Conservation (phyloP, 2,113 vertebrate genomes). For the Silurus asotus region DNA sequence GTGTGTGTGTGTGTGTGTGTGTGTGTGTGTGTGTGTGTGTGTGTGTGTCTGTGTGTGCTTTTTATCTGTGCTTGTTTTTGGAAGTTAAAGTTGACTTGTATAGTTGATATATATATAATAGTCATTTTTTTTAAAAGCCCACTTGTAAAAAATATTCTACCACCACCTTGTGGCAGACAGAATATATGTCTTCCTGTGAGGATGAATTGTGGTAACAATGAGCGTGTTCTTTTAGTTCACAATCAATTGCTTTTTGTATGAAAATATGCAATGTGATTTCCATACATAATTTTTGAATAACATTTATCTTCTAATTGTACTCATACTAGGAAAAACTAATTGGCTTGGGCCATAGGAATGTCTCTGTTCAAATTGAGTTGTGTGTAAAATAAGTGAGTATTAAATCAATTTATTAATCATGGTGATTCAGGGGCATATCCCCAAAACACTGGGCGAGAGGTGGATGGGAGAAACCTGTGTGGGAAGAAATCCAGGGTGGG, state of each 20-base stretch:
- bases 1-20: too few relatives aligned
- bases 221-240: not conserved
- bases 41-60: too few relatives aligned
- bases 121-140: too few relatives aligned
- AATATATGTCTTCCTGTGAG: not conserved
- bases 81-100: too few relatives aligned
- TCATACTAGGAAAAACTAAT: not conserved
- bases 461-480: not conserved
- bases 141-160: conserved; percentile 45
- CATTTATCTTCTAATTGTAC: not conserved
- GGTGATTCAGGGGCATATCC: not conserved
- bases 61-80: not conserved
- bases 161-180: conserved; percentile 66
- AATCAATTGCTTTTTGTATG: not conserved
- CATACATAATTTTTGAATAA: not conserved
- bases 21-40: too few relatives aligned
- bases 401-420: not conserved
- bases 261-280: conserved; percentile 4
- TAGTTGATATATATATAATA: too few relatives aligned
- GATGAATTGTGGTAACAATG: not conserved
- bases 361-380: not conserved
- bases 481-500: not conserved
- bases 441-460: not conserved
- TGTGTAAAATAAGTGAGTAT: conserved; percentile 2
- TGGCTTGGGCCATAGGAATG: not conserved